phyloP scores from a whole-genome alignment of 2,888 invertebrate genomes.

The Parasteatoda lunata region DNA sequence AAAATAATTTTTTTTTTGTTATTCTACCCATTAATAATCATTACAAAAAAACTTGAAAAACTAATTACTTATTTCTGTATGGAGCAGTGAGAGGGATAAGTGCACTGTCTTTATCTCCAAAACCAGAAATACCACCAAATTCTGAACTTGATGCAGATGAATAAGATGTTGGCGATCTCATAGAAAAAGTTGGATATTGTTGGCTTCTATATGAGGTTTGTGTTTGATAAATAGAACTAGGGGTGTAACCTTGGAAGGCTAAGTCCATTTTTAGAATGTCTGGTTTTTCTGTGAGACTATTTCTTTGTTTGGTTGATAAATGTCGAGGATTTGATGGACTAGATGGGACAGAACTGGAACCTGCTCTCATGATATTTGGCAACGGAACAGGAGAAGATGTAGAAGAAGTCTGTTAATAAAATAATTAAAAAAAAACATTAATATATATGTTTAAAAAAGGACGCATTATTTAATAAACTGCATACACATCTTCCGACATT shows the following conservation, averaged over 20 bases:
- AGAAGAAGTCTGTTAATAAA: conserved; percentile 37
- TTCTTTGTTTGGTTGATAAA: conserved; percentile 8
- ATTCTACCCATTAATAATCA: no score
- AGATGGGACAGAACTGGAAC: conserved; percentile 65
- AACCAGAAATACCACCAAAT: conserved; percentile 27
- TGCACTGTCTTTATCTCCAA: conserved; percentile 22
- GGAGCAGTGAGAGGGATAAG: conserved; percentile 37
- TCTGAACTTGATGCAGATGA: conserved; percentile 54
- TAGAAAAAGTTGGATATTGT: conserved; percentile 74
- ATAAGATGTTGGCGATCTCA: conserved; percentile 43
- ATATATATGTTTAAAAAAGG: no score
- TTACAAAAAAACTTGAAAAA: not conserved
- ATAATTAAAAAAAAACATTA: no score
- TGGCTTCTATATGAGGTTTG: conserved; percentile 74
- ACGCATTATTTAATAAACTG: no score
- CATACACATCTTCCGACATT: no score
- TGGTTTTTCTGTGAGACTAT: conserved; percentile 1
- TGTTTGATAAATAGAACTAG: conserved; percentile 73
- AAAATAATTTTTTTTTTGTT: no score
- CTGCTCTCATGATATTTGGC: conserved; percentile 36
- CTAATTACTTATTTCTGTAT: conserved; percentile 47
- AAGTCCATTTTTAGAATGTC: conserved; percentile 20
- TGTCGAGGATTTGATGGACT: conserved; percentile 62
- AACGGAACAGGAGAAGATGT: conserved; percentile 48
- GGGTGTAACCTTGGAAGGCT: conserved; percentile 72